A percentile compares a stretch with the other conserved stretches of the same genome.
These are phyloP conservation scores for Hydrochoerus hydrochaeris DNA, from an alignment of 2,113 vertebrate species.

Conservation along the genomic window DNA sequence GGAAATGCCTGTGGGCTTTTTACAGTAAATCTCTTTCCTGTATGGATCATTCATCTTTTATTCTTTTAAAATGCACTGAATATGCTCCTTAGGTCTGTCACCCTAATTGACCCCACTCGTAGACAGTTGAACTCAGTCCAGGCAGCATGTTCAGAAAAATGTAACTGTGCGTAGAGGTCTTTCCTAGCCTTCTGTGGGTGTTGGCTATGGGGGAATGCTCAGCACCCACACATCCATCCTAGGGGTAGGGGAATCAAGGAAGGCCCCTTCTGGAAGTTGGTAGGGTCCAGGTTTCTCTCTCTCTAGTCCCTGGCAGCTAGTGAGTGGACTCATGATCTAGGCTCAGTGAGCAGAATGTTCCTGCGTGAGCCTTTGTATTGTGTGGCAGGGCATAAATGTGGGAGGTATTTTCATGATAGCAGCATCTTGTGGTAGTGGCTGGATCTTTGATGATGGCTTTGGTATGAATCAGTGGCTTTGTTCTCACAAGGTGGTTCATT, in stretches of 20 bases:
- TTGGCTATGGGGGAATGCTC: not conserved
- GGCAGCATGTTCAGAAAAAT: slow-evolving; percentile 45
- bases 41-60: slow-evolving; percentile 80
- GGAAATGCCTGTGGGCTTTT: slow-evolving; percentile 81
- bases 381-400: not conserved
- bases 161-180: not conserved
- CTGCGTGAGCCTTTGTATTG: not conserved
- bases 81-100: slow-evolving; percentile 73
- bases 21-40: slow-evolving; percentile 83
- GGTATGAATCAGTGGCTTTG: not conserved
- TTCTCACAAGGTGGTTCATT: not conserved
- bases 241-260: not conserved
- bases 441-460: not conserved
- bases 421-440: not conserved
- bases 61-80: slow-evolving; percentile 78
- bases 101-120: slow-evolving; percentile 73
- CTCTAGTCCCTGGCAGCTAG: not conserved
- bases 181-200: not conserved
- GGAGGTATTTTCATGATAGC: not conserved
- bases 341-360: not conserved
- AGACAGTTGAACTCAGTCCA: slow-evolving; percentile 75
- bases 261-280: not conserved
- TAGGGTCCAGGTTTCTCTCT: not conserved
- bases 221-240: not conserved
- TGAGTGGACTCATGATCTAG: not conserved